Conservation (phyloP, 2,113 vertebrate species). For the Thinocorus orbignyianus region DNA sequence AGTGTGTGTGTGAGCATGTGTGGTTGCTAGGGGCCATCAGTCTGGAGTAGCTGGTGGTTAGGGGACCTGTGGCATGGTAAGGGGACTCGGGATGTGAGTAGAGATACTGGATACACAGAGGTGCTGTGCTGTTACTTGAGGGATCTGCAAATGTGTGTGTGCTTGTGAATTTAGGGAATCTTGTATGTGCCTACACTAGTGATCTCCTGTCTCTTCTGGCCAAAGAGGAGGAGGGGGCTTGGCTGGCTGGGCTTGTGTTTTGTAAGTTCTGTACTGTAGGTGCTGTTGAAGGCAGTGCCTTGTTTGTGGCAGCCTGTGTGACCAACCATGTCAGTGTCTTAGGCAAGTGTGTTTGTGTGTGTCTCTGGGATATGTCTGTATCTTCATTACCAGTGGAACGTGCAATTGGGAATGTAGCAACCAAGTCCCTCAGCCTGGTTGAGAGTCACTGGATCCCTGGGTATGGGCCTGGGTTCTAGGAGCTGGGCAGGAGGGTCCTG, state of each 20-base stretch:
- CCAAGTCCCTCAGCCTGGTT: not conserved
- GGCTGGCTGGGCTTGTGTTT: not conserved
- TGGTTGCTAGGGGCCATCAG: not conserved
- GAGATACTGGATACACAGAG: not conserved
- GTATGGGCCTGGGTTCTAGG: not conserved
- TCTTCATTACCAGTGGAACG: not conserved
- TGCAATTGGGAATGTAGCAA: not conserved
- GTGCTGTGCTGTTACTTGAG: fast-evolving
- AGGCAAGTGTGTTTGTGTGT: fast-evolving
- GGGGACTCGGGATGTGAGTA: fast-evolving
- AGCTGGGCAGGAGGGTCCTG: not conserved
- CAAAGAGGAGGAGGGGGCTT: not conserved
- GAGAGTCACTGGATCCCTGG: fast-evolving
- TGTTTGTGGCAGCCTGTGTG: not conserved
- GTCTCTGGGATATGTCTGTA: not conserved
- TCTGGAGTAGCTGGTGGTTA: not conserved
- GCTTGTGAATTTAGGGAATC: not conserved
- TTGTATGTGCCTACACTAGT: not conserved
- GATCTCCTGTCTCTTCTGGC: not conserved
- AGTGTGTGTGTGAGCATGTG: not conserved
- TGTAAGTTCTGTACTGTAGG: not conserved
- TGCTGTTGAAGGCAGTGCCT: not conserved
- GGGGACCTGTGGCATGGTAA: not conserved
- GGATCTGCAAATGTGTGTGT: fast-evolving
- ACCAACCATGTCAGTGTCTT: fast-evolving